Evolutionary conservation across 2,113 vertebrate genomes (phyloP).

Genomic region (Eudorcas thomsonii): DNA sequence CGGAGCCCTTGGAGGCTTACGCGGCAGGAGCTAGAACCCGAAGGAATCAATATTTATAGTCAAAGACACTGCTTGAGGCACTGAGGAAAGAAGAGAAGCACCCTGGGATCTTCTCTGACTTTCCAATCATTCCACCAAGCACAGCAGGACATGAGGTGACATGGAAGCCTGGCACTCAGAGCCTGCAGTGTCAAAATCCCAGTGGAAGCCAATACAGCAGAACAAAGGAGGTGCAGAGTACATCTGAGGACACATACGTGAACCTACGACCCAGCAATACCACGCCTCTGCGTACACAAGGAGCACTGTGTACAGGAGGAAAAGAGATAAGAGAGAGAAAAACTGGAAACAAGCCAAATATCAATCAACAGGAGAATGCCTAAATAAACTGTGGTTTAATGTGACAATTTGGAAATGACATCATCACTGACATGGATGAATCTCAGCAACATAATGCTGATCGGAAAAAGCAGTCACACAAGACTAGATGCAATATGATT

Average conservation of each 20-base stretch:
- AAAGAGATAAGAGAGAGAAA: background rate
- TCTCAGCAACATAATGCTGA: background rate
- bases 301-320: background rate
- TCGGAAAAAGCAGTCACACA: constrained; percentile 24
- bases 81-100: background rate
- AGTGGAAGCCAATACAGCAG: background rate
- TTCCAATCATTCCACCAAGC: background rate
- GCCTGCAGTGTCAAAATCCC: background rate
- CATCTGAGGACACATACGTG: background rate
- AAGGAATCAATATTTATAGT: background rate
- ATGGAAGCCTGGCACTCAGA: background rate
- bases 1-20: background rate
- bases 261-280: background rate
- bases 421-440: background rate
- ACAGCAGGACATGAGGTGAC: background rate
- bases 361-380: background rate
- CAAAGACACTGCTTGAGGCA: background rate
- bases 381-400: background rate
- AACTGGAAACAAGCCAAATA: background rate
- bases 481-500: background rate
- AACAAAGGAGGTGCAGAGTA: background rate
- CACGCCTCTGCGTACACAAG: background rate
- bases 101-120: background rate
- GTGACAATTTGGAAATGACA: background rate
- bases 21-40: background rate